Percentiles rank a stretch among this genome's conserved stretches.
phyloP scores from a whole-genome alignment of 2,888 invertebrate species.

The Acanthoscelides obtectus region DNA sequence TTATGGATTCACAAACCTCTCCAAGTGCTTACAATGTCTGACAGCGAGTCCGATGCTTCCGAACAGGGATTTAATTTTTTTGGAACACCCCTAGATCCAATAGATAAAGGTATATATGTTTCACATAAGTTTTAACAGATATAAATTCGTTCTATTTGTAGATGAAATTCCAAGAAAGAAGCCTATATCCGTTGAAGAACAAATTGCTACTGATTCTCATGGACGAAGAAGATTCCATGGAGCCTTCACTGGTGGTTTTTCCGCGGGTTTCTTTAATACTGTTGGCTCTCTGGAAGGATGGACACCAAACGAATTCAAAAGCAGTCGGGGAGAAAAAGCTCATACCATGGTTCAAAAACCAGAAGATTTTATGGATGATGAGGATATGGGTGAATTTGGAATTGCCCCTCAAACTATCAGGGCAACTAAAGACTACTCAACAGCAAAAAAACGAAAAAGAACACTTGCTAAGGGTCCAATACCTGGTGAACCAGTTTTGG shows the following conservation, averaged over 20 bases:
- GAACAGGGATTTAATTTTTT: constrained; percentile 65
- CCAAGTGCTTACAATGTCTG: too few relatives aligned
- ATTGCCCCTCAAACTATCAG: constrained; percentile 86
- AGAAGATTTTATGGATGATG: constrained; percentile 98
- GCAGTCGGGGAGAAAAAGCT: constrained; percentile 72
- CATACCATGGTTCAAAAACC: constrained; percentile 59
- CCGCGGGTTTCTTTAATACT: constrained; percentile 95
- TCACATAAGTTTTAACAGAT: not conserved
- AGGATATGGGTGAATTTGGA: constrained; percentile 91
- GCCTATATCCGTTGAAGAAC: constrained; percentile 76
- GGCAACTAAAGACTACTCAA: constrained; percentile 72
- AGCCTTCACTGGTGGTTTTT: constrained; percentile 96
- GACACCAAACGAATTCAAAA: constrained; percentile 86
- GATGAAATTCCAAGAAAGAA: constrained; percentile 77
- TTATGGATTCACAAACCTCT: too few relatives aligned
- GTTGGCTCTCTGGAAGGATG: constrained; percentile 96
- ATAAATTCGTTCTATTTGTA: constrained; percentile 38
- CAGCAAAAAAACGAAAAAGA: constrained; percentile 40
- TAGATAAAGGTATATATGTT: constrained; percentile 70
- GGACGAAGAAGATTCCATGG: constrained; percentile 94
- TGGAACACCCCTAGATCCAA: constrained; percentile 76
- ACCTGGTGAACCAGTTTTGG: constrained; percentile 66
- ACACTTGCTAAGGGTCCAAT: constrained; percentile 44
- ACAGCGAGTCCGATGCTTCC: not conserved
- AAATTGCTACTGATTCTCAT: constrained; percentile 83